Conservation (phyloP, 2,113 vertebrate genomes). For the Zootoca vivipara region DNA sequence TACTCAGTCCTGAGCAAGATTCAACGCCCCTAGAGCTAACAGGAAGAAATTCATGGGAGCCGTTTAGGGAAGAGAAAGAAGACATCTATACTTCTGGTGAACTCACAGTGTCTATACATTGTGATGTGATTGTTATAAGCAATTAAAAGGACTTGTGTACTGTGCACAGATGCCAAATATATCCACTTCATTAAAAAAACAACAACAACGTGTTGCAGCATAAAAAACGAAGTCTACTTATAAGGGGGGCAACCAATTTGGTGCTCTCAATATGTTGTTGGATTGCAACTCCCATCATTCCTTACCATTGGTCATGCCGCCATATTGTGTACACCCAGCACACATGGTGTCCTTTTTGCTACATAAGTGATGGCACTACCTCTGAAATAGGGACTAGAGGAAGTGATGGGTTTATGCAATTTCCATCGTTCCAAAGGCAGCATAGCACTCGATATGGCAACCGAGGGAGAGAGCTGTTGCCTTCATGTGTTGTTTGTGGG, state of each 20-base stretch:
- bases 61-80: background rate
- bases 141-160: background rate
- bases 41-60: background rate
- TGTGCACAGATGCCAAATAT: background rate
- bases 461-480: background rate
- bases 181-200: background rate
- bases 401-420: background rate
- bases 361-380: background rate
- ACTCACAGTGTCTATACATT: background rate
- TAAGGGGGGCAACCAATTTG: background rate
- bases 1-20: background rate
- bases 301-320: too few species aligned
- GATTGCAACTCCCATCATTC: too few species aligned
- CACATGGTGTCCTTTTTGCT: background rate
- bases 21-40: background rate
- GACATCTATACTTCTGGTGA: background rate
- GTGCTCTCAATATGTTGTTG: too few species aligned
- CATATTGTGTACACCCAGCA: too few species aligned
- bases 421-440: background rate
- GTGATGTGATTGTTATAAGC: background rate
- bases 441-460: background rate
- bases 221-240: background rate
- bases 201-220: too few species aligned
- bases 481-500: background rate
- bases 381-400: background rate